Percentiles rank a stretch among this genome's conserved stretches.
Evolutionary conservation across 2,113 vertebrate genomes (phyloP).

Genomic region (Charadrius vociferus): DNA sequence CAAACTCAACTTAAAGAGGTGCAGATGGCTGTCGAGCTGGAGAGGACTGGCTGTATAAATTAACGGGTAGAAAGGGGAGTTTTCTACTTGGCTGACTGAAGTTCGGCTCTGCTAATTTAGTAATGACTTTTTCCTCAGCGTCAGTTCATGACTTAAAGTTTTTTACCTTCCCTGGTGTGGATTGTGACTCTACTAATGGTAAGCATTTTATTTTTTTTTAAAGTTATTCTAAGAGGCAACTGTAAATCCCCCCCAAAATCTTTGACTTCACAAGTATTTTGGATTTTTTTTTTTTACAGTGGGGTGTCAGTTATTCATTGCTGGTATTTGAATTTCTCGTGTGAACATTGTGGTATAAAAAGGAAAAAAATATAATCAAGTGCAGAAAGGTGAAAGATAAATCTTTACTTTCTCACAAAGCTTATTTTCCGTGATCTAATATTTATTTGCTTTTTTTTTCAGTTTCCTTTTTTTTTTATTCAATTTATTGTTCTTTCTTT

Average conservation of each 20-base stretch:
- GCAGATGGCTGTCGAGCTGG: not conserved
- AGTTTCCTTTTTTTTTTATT: not conserved
- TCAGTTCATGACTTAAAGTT: not conserved
- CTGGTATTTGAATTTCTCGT: not conserved
- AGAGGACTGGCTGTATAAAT: not conserved
- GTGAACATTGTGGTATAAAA: not conserved
- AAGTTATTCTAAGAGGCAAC: not conserved
- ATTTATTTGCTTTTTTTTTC: not conserved
- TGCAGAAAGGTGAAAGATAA: not conserved
- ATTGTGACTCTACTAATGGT: not conserved
- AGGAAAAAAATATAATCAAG: not conserved
- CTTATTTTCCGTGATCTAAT: not conserved
- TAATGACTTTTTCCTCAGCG: not conserved
- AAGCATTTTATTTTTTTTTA: not conserved
- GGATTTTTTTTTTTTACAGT: not conserved
- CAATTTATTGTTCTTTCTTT: not conserved
- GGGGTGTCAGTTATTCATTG: not conserved
- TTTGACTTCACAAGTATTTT: not conserved
- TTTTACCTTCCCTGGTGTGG: not conserved
- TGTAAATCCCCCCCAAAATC: not conserved
- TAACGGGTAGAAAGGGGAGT: not conserved
- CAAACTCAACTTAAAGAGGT: not conserved
- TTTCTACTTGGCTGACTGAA: not conserved
- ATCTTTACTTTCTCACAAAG: not conserved
- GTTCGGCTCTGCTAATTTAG: not conserved